Evolutionary conservation across 2,797 vertebrate species (phyloP), one percentile per base, ranked within the genome.

Genomic region (Onychomys leucogaster): DNA sequence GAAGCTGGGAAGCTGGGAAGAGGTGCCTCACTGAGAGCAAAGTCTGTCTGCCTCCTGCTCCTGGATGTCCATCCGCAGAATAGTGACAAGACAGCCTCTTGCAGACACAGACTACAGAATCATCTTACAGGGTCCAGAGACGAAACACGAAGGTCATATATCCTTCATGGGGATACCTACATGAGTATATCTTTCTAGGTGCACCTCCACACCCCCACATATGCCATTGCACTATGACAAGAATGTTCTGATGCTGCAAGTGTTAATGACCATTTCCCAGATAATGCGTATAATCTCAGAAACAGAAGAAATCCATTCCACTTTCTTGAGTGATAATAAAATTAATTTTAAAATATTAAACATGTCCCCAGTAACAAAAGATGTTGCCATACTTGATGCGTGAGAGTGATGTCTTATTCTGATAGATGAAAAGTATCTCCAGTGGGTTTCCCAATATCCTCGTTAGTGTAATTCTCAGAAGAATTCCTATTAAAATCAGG

Each of bases 321-420:
- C 77, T 63, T 71, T 80, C 75, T 21, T 63, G 67, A 89, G 32
- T 49, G 87, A 57, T 61, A 91, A n/a, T 85, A 89, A 93, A 92
- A 95, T 46, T 67, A 90, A 92, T 88, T 92, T 81, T 77, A 86
- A 94, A 92, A 92, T 55, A 82, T 52, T 90, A 96, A 97, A 90
- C 78, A 76, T 65, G 84, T 89, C 73, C 41, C 73, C 82, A 69
- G 91, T 86, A 86, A 96, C 78, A 75, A 29, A 61, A 82, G 69
- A 94, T 27, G 89, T 77, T 83, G 83, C 41, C 25, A 71, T 55
- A 94, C 37, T 82, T 59, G 29, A 69, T 46, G 63, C 55, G 25
- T 46, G 81, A 82, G 65, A 95, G 9, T 46, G 27, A 77, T 92
- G 89, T 49, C 75, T 76, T 78, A 49, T 61, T 85, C 11, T 73